Evolutionary conservation across 1,140 invertebrate genomes (phyloP).

Genomic region (Penaeus indicus): DNA sequence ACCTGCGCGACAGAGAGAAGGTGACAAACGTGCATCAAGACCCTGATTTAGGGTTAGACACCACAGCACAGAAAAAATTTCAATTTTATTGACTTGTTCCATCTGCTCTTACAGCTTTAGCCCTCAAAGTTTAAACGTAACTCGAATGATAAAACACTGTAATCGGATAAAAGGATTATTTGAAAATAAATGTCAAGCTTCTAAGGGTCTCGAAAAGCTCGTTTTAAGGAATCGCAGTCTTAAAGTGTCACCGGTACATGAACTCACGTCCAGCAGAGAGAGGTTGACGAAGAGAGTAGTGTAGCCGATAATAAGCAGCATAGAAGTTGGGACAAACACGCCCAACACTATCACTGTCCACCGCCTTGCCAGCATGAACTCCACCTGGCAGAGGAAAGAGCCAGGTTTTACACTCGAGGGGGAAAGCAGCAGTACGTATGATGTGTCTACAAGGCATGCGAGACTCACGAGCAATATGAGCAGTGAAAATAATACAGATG

Average conservation of each 20-base stretch:
- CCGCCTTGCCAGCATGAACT: conserved; percentile 27
- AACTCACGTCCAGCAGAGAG: conserved; percentile 20
- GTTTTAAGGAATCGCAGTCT: no score
- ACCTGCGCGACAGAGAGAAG: not conserved
- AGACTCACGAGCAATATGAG: no score
- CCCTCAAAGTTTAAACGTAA: no score
- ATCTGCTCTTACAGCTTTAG: no score
- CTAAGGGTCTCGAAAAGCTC: not conserved
- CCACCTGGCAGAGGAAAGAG: conserved; percentile 27
- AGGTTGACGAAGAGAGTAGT: conserved; percentile 32
- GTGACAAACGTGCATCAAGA: no score
- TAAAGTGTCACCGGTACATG: not conserved
- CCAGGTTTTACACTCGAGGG: no score
- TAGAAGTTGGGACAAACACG: conserved; percentile 45
- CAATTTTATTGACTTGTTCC: no score
- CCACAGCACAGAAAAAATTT: not conserved
- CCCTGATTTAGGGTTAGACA: no score
- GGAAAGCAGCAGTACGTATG: no score
- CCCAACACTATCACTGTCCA: conserved; percentile 50
- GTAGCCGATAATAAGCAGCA: conserved; percentile 40
- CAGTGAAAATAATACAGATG: no score
- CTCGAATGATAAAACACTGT: no score
- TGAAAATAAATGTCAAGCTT: not conserved
- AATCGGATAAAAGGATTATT: no score
- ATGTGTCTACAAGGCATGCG: not conserved